phyloP scores from a whole-genome alignment of 2,113 vertebrate species.

The Urocitellus parryii region DNA sequence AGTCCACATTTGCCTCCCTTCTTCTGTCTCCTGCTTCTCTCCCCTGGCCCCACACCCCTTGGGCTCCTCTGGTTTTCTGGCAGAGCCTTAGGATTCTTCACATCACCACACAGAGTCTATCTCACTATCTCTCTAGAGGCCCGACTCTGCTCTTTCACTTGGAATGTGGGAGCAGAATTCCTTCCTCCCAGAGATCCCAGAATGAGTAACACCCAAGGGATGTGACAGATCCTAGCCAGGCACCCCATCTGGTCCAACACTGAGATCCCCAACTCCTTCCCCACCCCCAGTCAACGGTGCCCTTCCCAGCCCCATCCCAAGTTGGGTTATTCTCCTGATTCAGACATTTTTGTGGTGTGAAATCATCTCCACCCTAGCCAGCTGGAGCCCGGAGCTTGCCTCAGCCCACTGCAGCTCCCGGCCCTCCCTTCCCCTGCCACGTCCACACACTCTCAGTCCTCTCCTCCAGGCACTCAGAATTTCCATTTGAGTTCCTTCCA shows the following conservation, averaged over 20 bases:
- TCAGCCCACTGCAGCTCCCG: background rate
- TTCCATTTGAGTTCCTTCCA: slow-evolving; percentile 53
- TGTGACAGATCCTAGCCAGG: background rate
- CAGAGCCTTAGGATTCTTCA: background rate
- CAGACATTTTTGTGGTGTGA: slow-evolving; percentile 82
- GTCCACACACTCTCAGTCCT: slow-evolving; percentile 58
- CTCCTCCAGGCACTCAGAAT: slow-evolving; percentile 37
- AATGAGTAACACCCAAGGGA: background rate
- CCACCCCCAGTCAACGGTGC: background rate
- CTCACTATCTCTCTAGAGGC: background rate
- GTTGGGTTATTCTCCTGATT: slow-evolving; percentile 72
- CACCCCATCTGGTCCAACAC: background rate
- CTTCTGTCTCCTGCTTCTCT: background rate
- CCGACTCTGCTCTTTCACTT: background rate
- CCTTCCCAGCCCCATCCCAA: slow-evolving; percentile 43
- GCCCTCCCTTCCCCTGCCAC: slow-evolving; percentile 71
- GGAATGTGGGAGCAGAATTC: background rate
- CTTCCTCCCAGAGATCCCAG: slow-evolving; percentile 34
- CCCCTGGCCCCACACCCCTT: no score
- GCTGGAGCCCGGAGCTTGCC: slow-evolving; percentile 39
- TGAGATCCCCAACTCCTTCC: background rate
- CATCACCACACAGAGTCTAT: background rate
- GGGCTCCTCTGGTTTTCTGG: background rate
- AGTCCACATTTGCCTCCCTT: background rate
- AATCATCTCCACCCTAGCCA: slow-evolving; percentile 74